Evolutionary conservation across 64 coral and sea anemone genomes (phyloP).

Genomic region (Montipora foliosa): DNA sequence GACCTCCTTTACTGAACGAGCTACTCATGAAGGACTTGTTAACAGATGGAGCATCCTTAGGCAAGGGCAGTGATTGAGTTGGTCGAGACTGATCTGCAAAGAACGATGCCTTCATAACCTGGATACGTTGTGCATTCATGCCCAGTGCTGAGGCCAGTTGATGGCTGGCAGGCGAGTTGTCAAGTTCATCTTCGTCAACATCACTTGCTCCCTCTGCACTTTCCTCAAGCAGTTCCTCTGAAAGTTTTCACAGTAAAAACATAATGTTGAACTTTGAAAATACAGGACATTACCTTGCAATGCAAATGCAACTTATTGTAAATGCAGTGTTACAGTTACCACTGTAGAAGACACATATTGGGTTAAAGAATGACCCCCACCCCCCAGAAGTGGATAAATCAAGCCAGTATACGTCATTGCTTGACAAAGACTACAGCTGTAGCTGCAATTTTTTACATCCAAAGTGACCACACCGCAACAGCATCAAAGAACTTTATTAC

Average conservation of each 20-base stretch:
- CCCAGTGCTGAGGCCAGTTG: conserved; percentile 84
- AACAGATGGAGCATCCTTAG: conserved; percentile 39
- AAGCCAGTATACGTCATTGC: too few species aligned
- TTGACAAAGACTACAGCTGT: too few species aligned
- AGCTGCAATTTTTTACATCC: too few species aligned
- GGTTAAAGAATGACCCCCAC: too few species aligned
- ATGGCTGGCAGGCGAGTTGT: conserved; percentile 90
- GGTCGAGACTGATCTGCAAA: conserved; percentile 83
- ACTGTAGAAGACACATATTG: too few species aligned
- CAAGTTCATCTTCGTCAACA: conserved; percentile 63
- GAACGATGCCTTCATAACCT: conserved; percentile 99
- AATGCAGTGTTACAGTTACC: too few species aligned
- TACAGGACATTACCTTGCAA: neutral
- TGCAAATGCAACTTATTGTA: too few species aligned
- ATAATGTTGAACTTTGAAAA: neutral
- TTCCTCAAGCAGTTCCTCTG: conserved; percentile 38
- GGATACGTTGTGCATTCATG: conserved; percentile 96
- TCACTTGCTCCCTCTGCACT: conserved; percentile 43
- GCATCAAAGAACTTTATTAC: too few species aligned
- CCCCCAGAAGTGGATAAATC: too few species aligned
- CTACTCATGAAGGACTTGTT: conserved; percentile 37
- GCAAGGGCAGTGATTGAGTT: neutral
- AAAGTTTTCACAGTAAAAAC: neutral
- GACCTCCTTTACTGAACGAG: conserved; percentile 33
- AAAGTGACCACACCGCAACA: too few species aligned